These are phyloP conservation scores for Umimayanthus kanabou DNA, from an alignment of 92 coral and sea anemone genomes.

Conservation along the genomic window DNA sequence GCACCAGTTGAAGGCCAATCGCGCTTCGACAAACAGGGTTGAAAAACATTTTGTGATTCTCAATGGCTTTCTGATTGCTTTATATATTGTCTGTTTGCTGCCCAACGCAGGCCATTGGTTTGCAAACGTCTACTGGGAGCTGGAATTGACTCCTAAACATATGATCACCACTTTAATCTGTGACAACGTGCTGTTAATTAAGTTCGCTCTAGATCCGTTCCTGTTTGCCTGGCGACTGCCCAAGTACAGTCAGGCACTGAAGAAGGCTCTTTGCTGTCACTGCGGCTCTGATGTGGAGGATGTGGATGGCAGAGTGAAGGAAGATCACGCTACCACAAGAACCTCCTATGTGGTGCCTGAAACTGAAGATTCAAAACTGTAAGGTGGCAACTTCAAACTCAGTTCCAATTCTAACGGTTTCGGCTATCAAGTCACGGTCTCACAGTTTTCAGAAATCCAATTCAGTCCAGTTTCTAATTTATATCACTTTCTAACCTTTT, in stretches of 20 bases:
- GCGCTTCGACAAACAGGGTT: constrained; percentile 1
- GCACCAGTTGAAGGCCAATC: constrained; percentile 3
- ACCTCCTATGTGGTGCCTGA: neutral
- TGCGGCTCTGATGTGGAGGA: constrained; percentile 13
- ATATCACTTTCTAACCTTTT: too few relatives aligned
- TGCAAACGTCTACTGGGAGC: constrained; percentile 11
- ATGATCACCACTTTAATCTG: constrained; percentile 24
- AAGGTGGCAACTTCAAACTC: neutral
- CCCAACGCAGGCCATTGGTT: constrained; percentile 43
- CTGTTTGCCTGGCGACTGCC: constrained; percentile 40
- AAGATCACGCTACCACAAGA: neutral
- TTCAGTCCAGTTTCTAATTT: too few relatives aligned
- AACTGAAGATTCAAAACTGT: constrained; percentile 25
- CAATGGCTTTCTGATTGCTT: constrained; percentile 18
- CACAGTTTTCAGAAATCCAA: too few relatives aligned
- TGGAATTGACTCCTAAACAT: neutral
- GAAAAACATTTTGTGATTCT: constrained; percentile 28
- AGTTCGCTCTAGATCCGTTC: constrained; percentile 37
- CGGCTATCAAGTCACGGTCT: too few relatives aligned
- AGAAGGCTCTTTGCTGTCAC: constrained; percentile 15
- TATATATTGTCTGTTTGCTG: constrained; percentile 27
- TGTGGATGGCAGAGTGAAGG: neutral
- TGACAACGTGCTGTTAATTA: constrained; percentile 20
- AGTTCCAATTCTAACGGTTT: too few relatives aligned
- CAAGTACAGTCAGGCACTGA: constrained; percentile 30